A percentile compares a stretch with the other conserved stretches of the same genome.
These are phyloP conservation scores for Micropoecilia bifurca DNA, from an alignment of 2,797 vertebrate genomes.

Conservation along the genomic window DNA sequence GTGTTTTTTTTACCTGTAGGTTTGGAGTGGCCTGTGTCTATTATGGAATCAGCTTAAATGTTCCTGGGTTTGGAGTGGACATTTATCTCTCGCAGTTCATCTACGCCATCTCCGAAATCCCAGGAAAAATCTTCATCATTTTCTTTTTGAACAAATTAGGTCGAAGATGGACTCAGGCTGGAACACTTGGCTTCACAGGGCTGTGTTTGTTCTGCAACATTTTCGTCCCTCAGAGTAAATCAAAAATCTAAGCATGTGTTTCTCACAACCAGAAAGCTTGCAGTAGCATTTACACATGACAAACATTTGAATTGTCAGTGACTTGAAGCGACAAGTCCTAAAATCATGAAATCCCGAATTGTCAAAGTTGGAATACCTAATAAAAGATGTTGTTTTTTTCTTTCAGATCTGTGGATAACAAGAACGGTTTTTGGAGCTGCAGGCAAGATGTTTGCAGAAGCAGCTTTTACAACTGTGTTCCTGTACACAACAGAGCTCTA, in stretches of 20 bases:
- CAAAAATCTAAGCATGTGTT: not conserved
- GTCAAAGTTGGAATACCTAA: not conserved
- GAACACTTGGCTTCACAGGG: constrained; percentile 71
- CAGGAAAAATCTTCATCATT: constrained; percentile 80
- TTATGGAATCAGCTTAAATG: constrained; percentile 86
- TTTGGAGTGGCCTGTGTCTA: constrained; percentile 86
- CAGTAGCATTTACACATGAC: not conserved
- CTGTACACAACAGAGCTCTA: constrained; percentile 88
- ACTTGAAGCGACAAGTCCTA: not conserved
- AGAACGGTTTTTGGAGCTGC: constrained; percentile 72
- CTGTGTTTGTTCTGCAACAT: constrained; percentile 69
- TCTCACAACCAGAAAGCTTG: not conserved
- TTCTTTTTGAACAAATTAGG: constrained; percentile 76
- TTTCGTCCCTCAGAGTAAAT: constrained; percentile 72
- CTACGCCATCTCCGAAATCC: constrained; percentile 84
- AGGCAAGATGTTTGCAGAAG: constrained; percentile 87
- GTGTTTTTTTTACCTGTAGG: constrained; percentile 69
- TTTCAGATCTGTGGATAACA: constrained; percentile 65
- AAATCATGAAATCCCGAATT: not conserved
- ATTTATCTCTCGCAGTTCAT: constrained; percentile 88
- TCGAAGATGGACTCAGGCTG: constrained; percentile 75
- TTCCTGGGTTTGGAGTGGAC: constrained; percentile 82
- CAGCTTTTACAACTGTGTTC: constrained; percentile 81
- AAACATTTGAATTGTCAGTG: not conserved
- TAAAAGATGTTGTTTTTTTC: not conserved